Evolutionary conservation across 2,797 vertebrate genomes (phyloP).

Genomic region (Orestias chungarensis): DNA sequence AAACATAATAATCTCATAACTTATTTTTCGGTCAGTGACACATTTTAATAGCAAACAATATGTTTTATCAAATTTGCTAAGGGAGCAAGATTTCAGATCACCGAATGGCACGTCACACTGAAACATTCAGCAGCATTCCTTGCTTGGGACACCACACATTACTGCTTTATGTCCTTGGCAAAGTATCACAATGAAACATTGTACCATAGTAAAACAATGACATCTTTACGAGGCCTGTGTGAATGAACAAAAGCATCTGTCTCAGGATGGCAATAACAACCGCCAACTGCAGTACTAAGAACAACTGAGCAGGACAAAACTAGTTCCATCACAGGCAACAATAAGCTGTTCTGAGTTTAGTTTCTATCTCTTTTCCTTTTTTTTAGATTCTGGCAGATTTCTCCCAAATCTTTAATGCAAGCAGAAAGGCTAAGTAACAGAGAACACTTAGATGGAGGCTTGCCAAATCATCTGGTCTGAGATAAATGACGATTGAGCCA

Average conservation of each 20-base stretch:
- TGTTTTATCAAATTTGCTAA: slow-evolving; percentile 60
- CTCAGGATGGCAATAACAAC: slow-evolving; percentile 68
- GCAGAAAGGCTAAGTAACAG: slow-evolving; percentile 26
- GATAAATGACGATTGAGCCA: slow-evolving; percentile 57
- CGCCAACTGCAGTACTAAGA: slow-evolving; percentile 41
- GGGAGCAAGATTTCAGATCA: slow-evolving; percentile 42
- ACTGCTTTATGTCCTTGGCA: slow-evolving; percentile 46
- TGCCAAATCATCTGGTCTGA: slow-evolving; percentile 57
- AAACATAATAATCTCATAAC: slow-evolving; percentile 68
- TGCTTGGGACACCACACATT: slow-evolving; percentile 38
- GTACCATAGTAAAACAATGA: slow-evolving; percentile 71
- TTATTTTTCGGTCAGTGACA: slow-evolving; percentile 72
- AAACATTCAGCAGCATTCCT: slow-evolving; percentile 54
- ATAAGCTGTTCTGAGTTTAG: slow-evolving; percentile 54
- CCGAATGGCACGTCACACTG: slow-evolving; percentile 51
- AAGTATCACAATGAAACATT: slow-evolving; percentile 72
- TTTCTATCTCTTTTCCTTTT: slow-evolving; percentile 56
- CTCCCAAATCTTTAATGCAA: slow-evolving; percentile 27
- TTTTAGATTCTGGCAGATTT: slow-evolving; percentile 71
- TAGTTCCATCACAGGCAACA: slow-evolving; percentile 29
- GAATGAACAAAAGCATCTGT: slow-evolving; percentile 78
- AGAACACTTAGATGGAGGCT: slow-evolving; percentile 31
- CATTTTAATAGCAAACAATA: slow-evolving; percentile 58
- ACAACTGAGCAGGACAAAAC: slow-evolving; percentile 8
- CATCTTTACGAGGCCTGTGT: slow-evolving; percentile 71